Conservation (phyloP, 2,113 vertebrate genomes). For the Phrynocephalus versicolor region DNA sequence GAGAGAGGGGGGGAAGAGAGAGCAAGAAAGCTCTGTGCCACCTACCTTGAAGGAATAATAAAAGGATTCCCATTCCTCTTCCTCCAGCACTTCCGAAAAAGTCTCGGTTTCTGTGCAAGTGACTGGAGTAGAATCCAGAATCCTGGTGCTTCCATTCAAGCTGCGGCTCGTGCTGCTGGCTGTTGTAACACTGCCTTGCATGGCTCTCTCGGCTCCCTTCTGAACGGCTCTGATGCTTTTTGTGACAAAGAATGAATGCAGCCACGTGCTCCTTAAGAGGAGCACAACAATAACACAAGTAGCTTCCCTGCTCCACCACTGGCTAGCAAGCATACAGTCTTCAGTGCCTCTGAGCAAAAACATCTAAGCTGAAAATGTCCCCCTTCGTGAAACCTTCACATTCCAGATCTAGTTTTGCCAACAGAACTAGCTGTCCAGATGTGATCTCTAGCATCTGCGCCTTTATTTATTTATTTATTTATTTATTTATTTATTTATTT, state of each 20-base stretch:
- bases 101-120: constrained; percentile 64
- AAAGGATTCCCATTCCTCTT: constrained; percentile 76
- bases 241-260: constrained; percentile 42
- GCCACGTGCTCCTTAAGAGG: constrained; percentile 35
- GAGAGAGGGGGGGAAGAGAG: constrained; percentile 13
- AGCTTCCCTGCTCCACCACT: constrained; percentile 57
- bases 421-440: not conserved
- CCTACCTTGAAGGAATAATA: constrained; percentile 81
- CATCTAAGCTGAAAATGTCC: constrained; percentile 16
- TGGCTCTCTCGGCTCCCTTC: constrained; percentile 40
- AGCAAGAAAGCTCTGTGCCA: not conserved
- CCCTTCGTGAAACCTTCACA: not conserved
- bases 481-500: too few species aligned
- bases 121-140: constrained; percentile 49
- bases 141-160: constrained; percentile 27
- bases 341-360: constrained; percentile 60
- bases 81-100: constrained; percentile 63
- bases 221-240: not conserved
- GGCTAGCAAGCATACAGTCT: constrained; percentile 56
- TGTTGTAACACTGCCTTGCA: constrained; percentile 67
- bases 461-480: too few species aligned
- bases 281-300: constrained; percentile 13
- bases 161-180: constrained; percentile 54
- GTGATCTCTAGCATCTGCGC: not conserved
- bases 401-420: constrained; percentile 11